A percentile compares a stretch with the other conserved stretches of the same genome.
These are phyloP conservation scores for Podarcis raffonei DNA, from an alignment of 2,113 vertebrate genomes.

Conservation along the genomic window DNA sequence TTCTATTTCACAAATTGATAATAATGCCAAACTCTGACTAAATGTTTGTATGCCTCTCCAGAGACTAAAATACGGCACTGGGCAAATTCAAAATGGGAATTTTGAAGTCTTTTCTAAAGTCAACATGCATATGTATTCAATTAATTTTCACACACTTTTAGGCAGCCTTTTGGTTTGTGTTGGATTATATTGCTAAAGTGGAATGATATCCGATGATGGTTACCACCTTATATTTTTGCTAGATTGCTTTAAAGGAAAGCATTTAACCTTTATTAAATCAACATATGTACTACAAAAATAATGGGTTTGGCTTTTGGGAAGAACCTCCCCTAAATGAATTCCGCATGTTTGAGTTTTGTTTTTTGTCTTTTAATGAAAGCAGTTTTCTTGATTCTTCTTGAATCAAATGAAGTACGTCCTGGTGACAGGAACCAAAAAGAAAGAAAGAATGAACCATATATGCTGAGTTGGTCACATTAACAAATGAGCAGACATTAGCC, in stretches of 20 bases:
- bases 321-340: neutral
- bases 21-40: slow-evolving; percentile 15
- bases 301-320: slow-evolving; percentile 12
- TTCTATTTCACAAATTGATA: neutral
- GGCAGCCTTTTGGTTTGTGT: neutral
- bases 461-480: slow-evolving; percentile 25
- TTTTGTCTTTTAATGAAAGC: slow-evolving; percentile 21
- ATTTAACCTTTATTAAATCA: neutral
- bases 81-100: neutral
- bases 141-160: slow-evolving; percentile 10
- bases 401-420: slow-evolving; percentile 23
- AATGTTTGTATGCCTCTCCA: neutral
- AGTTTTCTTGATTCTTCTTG: neutral
- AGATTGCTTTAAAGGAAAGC: neutral
- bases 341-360: neutral
- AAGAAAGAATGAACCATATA: slow-evolving; percentile 2
- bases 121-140: neutral
- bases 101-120: neutral
- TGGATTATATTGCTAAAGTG: neutral
- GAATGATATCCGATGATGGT: neutral
- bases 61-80: slow-evolving; percentile 19
- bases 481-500: neutral
- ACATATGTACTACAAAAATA: neutral
- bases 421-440: neutral
- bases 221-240: neutral